These are phyloP conservation scores for Pecten maximus DNA, from an alignment of 2,888 invertebrate genomes.

Conservation along the genomic window DNA sequence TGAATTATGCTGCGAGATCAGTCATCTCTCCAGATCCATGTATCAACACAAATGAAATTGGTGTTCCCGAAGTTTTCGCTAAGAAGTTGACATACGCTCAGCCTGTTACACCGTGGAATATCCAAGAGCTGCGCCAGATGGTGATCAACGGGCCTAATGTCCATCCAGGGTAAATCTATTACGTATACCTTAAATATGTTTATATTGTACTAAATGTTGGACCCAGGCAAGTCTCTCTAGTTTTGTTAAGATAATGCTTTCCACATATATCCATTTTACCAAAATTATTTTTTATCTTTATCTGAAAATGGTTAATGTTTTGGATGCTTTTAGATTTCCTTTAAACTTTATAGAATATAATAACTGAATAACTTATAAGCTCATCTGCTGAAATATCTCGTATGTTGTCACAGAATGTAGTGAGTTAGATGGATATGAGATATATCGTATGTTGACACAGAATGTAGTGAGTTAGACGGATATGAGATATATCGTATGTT, in stretches of 20 bases:
- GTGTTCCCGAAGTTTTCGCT: slow-evolving; percentile 96
- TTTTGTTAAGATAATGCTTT: not conserved
- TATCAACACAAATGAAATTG: slow-evolving; percentile 97
- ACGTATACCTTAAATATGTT: not conserved
- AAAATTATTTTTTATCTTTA: not conserved
- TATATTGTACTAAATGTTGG: no score
- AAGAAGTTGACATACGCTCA: slow-evolving; percentile 95
- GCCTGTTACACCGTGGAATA: slow-evolving; percentile 96
- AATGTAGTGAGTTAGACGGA: no score
- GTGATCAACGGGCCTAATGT: slow-evolving; percentile 95
- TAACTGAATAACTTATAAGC: no score
- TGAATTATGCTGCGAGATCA: slow-evolving; percentile 97
- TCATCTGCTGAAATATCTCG: no score
- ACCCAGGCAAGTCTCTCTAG: not conserved
- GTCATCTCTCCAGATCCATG: slow-evolving; percentile 99
- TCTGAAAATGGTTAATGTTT: no score
- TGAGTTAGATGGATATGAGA: no score
- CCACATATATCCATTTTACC: not conserved
- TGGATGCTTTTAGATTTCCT: no score
- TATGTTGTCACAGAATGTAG: no score
- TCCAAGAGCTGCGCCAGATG: slow-evolving; percentile 91
- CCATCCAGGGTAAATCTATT: slow-evolving; percentile 89
- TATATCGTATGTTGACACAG: no score
- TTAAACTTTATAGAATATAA: no score
- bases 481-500: no score